These are phyloP conservation scores for Galbula dea DNA, from an alignment of 2,113 vertebrate genomes.

Conservation along the genomic window DNA sequence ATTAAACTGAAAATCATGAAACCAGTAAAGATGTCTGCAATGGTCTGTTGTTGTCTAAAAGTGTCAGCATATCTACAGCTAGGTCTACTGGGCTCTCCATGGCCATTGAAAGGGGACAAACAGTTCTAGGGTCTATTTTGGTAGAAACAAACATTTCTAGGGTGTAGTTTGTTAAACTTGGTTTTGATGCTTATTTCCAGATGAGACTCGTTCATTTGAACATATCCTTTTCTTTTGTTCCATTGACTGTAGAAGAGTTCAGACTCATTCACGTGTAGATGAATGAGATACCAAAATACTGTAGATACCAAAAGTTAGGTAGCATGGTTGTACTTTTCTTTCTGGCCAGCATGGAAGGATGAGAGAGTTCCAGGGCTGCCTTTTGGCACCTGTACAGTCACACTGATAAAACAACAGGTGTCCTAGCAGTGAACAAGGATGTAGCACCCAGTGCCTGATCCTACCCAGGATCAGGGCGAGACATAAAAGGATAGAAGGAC, in stretches of 20 bases:
- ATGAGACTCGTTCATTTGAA: neutral
- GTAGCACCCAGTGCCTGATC: neutral
- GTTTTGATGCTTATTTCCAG: neutral
- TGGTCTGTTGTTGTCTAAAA: neutral
- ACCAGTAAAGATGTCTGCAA: neutral
- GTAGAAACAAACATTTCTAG: neutral
- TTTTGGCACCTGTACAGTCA: neutral
- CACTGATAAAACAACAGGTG: neutral
- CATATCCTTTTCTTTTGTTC: neutral
- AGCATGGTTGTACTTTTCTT: neutral
- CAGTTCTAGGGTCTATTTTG: neutral
- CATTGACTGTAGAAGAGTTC: neutral
- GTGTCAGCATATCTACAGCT: neutral
- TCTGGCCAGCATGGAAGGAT: neutral
- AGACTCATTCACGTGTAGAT: neutral
- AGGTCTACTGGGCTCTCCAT: rapidly evolving
- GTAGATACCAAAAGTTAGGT: neutral
- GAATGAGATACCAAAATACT: too few relatives aligned
- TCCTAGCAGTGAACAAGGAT: neutral
- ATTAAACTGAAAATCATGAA: neutral
- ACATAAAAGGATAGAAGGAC: neutral
- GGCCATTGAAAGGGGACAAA: neutral
- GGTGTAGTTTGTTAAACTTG: neutral
- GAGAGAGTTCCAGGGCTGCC: neutral
- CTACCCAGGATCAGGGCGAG: neutral